phyloP scores from a whole-genome alignment of 2,113 vertebrate species.

The Erpornis zantholeuca region DNA sequence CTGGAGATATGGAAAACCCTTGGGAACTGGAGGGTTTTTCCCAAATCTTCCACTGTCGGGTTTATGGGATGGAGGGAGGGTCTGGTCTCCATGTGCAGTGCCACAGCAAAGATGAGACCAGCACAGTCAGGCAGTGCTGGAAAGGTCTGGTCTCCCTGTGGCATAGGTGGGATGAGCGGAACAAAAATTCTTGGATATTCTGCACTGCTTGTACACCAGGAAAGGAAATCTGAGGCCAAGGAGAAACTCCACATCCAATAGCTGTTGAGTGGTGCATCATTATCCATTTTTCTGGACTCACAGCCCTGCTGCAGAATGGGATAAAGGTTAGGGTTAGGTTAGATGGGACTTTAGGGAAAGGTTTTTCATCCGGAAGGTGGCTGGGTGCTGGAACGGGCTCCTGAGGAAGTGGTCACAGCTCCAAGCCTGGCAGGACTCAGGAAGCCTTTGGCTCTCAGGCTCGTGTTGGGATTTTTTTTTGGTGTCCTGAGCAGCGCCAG shows the following conservation, averaged over 20 bases:
- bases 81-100: background rate
- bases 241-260: background rate
- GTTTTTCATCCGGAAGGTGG: background rate
- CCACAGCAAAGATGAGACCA: background rate
- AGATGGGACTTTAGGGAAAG: background rate
- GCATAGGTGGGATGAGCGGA: background rate
- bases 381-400: background rate
- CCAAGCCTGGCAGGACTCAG: background rate
- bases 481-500: too few species aligned
- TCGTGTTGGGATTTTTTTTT: background rate
- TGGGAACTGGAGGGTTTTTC: background rate
- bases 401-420: background rate
- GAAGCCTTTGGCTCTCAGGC: background rate
- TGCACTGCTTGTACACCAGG: background rate
- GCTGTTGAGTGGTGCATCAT: rapidly evolving
- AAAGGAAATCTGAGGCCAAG: background rate
- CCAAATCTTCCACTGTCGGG: background rate
- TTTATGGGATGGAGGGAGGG: background rate
- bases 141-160: background rate
- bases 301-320: background rate
- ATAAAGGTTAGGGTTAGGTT: background rate
- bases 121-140: background rate
- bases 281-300: background rate
- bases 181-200: background rate
- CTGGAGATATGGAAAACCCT: background rate